Evolutionary conservation across 2,888 invertebrate species (phyloP).

Genomic region (Furcula furcula): DNA sequence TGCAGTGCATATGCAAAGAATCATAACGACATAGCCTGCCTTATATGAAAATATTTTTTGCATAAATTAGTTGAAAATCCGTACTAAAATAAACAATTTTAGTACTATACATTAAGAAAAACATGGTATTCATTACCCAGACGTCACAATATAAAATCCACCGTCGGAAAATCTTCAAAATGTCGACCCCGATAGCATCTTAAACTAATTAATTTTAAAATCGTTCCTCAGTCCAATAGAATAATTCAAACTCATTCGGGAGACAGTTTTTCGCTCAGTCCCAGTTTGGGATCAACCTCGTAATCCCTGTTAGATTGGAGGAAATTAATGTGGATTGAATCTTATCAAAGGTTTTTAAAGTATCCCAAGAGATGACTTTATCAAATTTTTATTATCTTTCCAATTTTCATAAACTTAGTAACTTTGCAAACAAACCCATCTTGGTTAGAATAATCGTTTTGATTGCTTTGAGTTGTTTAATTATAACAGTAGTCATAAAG

Average conservation of each 20-base stretch:
- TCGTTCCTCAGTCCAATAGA: conserved; percentile 22
- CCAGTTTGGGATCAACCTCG: conserved; percentile 25
- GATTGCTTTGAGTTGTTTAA: conserved; percentile 54
- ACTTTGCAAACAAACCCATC: conserved; percentile 27
- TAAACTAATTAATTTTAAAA: conserved; percentile 38
- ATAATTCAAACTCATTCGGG: conserved; percentile 20
- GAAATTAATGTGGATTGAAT: conserved; percentile 57
- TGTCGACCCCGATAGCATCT: conserved; percentile 26
- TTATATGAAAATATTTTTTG: no score
- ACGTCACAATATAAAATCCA: no score
- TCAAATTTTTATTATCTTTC: conserved; percentile 43
- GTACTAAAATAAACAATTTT: no score
- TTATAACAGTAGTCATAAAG: conserved; percentile 33
- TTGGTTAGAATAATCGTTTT: conserved; percentile 32
- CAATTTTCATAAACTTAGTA: conserved; percentile 31
- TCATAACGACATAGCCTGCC: no score
- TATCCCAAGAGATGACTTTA: conserved; percentile 32
- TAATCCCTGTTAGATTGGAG: conserved; percentile 57
- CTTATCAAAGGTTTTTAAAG: conserved; percentile 38
- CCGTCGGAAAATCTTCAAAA: conserved; percentile 6
- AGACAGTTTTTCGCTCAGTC: conserved; percentile 23
- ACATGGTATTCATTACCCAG: no score
- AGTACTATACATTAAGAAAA: no score
- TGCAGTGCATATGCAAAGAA: no score
- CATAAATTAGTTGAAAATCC: no score